These are phyloP conservation scores for Cyanoramphus novaezelandiae DNA, from an alignment of 2,113 vertebrate species.

Conservation along the genomic window DNA sequence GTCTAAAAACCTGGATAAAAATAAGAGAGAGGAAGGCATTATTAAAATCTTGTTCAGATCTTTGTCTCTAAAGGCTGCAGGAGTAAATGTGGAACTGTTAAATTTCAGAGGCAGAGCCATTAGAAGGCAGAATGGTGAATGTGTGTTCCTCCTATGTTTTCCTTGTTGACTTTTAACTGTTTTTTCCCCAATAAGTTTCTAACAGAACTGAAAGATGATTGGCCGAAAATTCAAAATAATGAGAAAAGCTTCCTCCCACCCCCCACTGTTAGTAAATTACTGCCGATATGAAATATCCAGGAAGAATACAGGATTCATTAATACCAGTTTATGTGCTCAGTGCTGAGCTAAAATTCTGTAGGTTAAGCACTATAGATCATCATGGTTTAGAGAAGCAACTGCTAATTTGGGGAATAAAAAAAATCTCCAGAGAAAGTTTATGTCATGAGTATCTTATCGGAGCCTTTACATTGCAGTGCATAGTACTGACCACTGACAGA, in stretches of 20 bases:
- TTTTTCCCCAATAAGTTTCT: accelerated
- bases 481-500: background rate
- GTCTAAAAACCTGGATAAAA: background rate
- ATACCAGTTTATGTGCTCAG: background rate
- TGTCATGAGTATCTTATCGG: background rate
- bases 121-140: background rate
- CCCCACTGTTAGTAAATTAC: background rate
- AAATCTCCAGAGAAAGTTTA: background rate
- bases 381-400: background rate
- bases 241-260: accelerated
- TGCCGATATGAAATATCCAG: background rate
- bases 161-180: background rate
- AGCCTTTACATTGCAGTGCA: background rate
- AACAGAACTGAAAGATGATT: background rate
- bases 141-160: background rate
- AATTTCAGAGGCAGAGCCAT: background rate
- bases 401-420: background rate
- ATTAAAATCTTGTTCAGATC: background rate
- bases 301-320: background rate
- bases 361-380: background rate
- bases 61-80: background rate
- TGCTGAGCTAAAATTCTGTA: background rate
- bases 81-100: background rate
- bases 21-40: background rate
- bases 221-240: background rate